Base-by-base conservation (phyloP, 2,113 vertebrate species). In the Oryzias woworae region DNA sequence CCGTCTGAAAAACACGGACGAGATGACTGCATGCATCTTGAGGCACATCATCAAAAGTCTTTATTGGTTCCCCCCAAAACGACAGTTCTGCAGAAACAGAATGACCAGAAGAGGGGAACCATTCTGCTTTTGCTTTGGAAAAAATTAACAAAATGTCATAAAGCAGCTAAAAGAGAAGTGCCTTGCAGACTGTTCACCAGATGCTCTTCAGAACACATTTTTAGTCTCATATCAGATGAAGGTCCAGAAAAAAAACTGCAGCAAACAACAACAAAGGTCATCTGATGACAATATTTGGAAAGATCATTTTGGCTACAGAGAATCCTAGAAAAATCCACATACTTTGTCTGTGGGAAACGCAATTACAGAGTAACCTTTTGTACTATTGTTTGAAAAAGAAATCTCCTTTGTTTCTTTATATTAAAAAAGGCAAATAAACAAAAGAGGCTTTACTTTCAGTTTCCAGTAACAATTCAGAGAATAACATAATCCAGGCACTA, bases 1-100 rank as follows among this genome's bases (percentile, higher is more conserved):
- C 2, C 75, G 68, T 80, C 55, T 76, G 79, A 84, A 80, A 76
- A 80, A 66, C 53, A 53, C 71, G 65, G 73, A 77, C 63, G 22
- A 66, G 59, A 78, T 79, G 62, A 23, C 70, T 12, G 53, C 41
- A 28, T 47, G 73, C 61, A 69, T 72, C 74, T 82, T 50, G 55
- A 80, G 50, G 73, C 71, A 48, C 14, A 5, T 78, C 66, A 52
- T 42, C 14, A 56, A 69, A 71, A 76, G 20, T 45, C 14, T 18
- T 1, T 5, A 14, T 31, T 8, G 59, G 42, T 70, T 48, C 74
- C 56, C 61, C 26, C 71, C 31, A 62, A 67, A 65, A 73, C 68
- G 48, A 68, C 2, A 20, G 57, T 70, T 65, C 77, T 47, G 54
- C 26, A 53, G 44, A 43, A 65, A 43, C 42, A 52, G 14, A 60